Base-by-base conservation (phyloP, 2,888 invertebrate species). In the Leptopilina syphax region DNA sequence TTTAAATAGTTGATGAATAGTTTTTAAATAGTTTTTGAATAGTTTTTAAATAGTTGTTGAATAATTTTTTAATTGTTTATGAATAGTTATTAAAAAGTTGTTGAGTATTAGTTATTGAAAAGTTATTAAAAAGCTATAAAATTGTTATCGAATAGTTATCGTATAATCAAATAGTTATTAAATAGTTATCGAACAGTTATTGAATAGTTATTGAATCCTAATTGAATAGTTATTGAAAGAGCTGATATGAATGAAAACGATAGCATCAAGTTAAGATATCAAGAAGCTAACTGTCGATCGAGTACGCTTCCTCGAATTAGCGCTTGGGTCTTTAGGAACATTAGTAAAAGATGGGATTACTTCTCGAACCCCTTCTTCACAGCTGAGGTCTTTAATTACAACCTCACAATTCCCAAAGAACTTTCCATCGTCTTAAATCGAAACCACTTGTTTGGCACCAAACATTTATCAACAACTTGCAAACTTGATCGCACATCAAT, bases 331-430 rank as follows among this genome's bases (percentile, higher is more conserved):
- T 70, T 50, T 12, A 27, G 50, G 27, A 54, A 70, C 24, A 27
- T 54, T 13, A 70, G 70, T 5, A 10, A 70, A 70, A 54, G 70
- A 70, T 13, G n/a, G 70, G 54, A 54, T 70, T 70, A 70, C 70
- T 70, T 54, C 50, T 24, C 34, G 50, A 50, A 54, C 47, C 68
- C 68, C 27, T 70, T 70, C 3, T 34, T 34, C 34, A 13, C 54
- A 54, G 70, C 70, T 70, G 50, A 8, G 54, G 50, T 70, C 27
- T 47, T 47, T 70, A 70, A 50, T 70, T 54, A 70, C 54, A 54
- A 50, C 24, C 47, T 47, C 18, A 24, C 47, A 68, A 47, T 47
- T 68, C 10, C 67, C 18, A 8, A 44, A 68, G 47, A 5, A 44
- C 10, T 41, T 68, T 68, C 50, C 68, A 50, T 68, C 12, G 47